Evolutionary conservation across 2,113 vertebrate species (phyloP).

Genomic region (Eretmochelys imbricata): DNA sequence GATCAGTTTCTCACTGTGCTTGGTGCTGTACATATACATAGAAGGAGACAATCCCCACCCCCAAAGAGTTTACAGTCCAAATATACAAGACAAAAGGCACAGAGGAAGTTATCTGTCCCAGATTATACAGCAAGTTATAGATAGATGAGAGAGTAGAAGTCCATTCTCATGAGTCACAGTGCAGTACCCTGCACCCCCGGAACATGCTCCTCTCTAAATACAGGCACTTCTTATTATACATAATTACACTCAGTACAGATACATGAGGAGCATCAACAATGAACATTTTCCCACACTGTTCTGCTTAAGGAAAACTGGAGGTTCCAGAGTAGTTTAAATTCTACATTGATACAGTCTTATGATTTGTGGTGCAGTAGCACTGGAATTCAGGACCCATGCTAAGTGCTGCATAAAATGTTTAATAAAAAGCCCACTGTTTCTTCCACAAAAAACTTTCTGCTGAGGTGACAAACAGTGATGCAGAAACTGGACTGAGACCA

Average conservation of each 20-base stretch:
- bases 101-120: background rate
- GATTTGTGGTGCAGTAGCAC: background rate
- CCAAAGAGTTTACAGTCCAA: background rate
- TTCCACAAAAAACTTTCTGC: background rate
- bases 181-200: background rate
- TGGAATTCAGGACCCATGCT: background rate
- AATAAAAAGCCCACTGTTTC: background rate
- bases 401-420: background rate
- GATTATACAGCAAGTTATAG: background rate
- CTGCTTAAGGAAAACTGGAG: background rate
- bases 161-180: background rate
- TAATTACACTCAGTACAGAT: background rate
- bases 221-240: background rate
- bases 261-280: background rate
- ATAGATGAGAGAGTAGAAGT: background rate
- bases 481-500: background rate
- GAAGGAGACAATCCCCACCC: background rate
- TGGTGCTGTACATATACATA: background rate
- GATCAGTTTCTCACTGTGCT: background rate
- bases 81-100: background rate
- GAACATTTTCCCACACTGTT: background rate
- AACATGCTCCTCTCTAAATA: background rate
- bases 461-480: fast-evolving
- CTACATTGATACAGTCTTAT: background rate
- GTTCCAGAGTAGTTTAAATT: background rate